phyloP scores from a whole-genome alignment of 2,797 vertebrate species.

The Psittacula derbiana region DNA sequence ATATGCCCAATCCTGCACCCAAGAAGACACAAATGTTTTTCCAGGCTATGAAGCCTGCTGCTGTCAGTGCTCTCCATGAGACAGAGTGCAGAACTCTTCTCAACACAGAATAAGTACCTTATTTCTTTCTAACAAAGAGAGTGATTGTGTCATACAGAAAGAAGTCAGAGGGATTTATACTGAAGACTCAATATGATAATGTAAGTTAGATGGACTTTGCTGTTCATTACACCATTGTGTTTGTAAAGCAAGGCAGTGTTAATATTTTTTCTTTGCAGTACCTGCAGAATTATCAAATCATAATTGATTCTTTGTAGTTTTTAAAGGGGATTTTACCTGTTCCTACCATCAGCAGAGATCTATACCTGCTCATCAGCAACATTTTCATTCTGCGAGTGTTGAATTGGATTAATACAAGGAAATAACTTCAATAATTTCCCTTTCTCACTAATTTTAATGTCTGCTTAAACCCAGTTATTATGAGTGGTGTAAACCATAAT shows the following conservation, averaged over 20 bases:
- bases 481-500: background rate
- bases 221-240: rapidly evolving
- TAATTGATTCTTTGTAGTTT: background rate
- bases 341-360: background rate
- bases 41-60: background rate
- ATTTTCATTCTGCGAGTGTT: background rate
- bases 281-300: background rate
- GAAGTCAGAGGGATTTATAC: background rate
- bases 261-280: background rate
- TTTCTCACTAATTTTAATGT: background rate
- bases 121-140: background rate
- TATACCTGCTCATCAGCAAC: background rate
- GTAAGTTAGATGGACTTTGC: background rate
- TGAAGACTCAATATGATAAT: background rate
- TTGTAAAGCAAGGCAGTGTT: background rate
- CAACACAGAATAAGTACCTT: background rate
- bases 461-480: background rate
- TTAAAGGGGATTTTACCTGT: background rate
- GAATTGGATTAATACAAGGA: background rate
- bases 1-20: background rate
- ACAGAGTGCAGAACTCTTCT: rapidly evolving
- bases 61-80: background rate
- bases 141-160: background rate
- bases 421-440: background rate
- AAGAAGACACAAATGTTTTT: rapidly evolving